Conservation (phyloP, 2,888 invertebrate genomes). For the Dynastes hyllus region DNA sequence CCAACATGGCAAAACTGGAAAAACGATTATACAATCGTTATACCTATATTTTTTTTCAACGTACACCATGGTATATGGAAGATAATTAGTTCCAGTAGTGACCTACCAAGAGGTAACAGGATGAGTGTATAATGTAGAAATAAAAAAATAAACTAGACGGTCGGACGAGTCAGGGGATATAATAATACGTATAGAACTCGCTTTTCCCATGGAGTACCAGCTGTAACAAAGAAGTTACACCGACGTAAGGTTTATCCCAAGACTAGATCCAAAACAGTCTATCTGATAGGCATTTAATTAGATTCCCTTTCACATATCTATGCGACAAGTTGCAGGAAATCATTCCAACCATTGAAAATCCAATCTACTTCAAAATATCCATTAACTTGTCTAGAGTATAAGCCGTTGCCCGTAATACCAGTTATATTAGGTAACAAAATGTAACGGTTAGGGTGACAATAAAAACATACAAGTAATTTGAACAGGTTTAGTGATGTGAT, state of each 20-base stretch:
- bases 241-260: neutral
- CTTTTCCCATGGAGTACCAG: neutral
- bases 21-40: neutral
- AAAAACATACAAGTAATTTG: too few relatives aligned
- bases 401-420: too few relatives aligned
- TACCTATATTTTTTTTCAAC: neutral
- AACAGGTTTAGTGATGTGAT: too few relatives aligned
- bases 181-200: neutral
- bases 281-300: too few relatives aligned
- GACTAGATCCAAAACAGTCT: neutral
- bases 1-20: constrained; percentile 5
- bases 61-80: neutral
- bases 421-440: too few relatives aligned
- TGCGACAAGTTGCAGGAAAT: too few relatives aligned
- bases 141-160: neutral
- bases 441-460: too few relatives aligned
- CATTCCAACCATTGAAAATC: too few relatives aligned
- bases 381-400: too few relatives aligned
- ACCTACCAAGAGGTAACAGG: constrained; percentile 2
- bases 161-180: neutral
- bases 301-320: too few relatives aligned
- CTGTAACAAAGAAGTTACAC: neutral
- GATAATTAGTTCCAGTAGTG: constrained; percentile 20
- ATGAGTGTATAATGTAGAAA: neutral
- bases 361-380: too few relatives aligned